These are phyloP conservation scores for Drosophila bocki DNA, from an alignment of 1,140 invertebrate genomes.

Conservation along the genomic window DNA sequence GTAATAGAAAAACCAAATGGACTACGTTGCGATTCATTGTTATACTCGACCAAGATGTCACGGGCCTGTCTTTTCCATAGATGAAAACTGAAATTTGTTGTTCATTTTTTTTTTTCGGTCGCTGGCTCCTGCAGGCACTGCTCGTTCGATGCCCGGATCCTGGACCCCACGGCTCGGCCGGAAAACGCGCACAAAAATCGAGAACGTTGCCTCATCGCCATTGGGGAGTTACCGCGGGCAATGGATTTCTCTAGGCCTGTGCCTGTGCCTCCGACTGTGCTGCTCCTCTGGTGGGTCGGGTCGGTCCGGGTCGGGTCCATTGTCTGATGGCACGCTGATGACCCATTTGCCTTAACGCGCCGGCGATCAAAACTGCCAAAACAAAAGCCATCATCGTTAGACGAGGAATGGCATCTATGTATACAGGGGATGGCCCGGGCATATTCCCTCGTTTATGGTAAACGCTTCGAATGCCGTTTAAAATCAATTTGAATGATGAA, in stretches of 20 bases:
- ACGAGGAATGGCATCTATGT: conserved; percentile 22
- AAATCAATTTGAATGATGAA: conserved; percentile 83
- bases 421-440: conserved; percentile 11
- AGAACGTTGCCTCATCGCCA: conserved; percentile 35
- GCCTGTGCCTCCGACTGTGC: neutral
- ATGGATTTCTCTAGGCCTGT: conserved; percentile 16
- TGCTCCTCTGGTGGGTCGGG: conserved; percentile 1
- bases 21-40: conserved; percentile 39
- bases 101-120: conserved; percentile 26
- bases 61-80: conserved; percentile 36
- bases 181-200: conserved; percentile 72
- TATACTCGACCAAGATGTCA: conserved; percentile 52
- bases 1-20: conserved; percentile 24
- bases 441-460: conserved; percentile 67
- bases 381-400: conserved; percentile 82
- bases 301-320: conserved; percentile 25
- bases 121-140: conserved; percentile 36
- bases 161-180: conserved; percentile 16
- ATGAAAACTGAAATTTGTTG: conserved; percentile 43
- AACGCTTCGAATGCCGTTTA: conserved; percentile 77
- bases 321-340: conserved; percentile 70
- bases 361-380: conserved; percentile 78
- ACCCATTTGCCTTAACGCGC: conserved; percentile 80
- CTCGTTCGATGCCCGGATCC: conserved; percentile 7
- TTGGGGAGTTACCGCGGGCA: conserved; percentile 12